These are phyloP conservation scores for Lepidonotus clava DNA, from an alignment of 2,888 invertebrate species.

Conservation along the genomic window DNA sequence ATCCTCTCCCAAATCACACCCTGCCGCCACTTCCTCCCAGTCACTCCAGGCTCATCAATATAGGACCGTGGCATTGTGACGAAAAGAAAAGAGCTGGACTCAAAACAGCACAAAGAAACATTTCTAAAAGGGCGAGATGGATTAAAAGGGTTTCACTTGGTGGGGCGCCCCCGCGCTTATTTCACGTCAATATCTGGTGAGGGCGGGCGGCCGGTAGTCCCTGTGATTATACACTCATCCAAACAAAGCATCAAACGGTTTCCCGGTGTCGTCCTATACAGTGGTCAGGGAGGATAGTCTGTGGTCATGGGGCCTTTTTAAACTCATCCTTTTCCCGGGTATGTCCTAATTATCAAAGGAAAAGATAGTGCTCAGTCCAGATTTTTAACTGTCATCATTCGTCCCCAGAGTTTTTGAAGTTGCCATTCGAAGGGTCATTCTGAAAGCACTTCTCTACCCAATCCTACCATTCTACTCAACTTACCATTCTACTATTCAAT, in stretches of 20 bases:
- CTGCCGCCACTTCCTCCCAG: background rate
- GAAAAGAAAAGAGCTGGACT: background rate
- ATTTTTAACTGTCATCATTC: background rate
- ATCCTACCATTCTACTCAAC: no score
- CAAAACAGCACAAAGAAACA: background rate
- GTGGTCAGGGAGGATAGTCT: no score
- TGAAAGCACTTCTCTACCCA: no score
- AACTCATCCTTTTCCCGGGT: no score
- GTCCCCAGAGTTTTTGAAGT: background rate
- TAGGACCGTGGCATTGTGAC: background rate
- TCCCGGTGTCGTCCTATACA: no score
- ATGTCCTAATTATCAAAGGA: slow-evolving; percentile 9
- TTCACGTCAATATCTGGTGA: background rate
- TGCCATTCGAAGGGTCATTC: no score
- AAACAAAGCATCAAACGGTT: background rate
- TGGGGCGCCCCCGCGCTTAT: background rate
- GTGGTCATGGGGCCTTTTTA: no score
- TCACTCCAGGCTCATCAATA: background rate
- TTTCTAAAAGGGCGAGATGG: background rate
- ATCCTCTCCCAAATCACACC: background rate
- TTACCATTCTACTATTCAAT: no score
- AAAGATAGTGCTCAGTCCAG: background rate
- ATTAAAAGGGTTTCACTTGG: slow-evolving; percentile 1
- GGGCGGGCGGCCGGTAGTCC: background rate
- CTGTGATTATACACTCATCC: background rate